Base-by-base conservation (phyloP, 2,888 invertebrate genomes). In the Calephelis perditalis region DNA sequence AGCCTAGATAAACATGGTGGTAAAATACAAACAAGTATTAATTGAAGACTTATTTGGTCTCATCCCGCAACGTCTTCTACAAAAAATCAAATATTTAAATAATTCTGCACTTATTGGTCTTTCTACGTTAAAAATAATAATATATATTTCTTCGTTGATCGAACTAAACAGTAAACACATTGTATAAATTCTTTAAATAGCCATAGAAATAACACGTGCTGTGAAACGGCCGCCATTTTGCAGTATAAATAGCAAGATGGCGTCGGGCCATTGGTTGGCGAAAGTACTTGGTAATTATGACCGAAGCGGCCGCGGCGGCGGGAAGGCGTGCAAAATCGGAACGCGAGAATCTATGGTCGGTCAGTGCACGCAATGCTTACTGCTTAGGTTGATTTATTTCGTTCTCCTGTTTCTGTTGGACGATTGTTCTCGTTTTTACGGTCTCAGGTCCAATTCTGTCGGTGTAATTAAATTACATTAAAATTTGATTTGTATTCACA, bases 221-320 rank as follows among this genome's bases (percentile, higher is more conserved):
- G 78, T 71, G 73, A 71, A 15, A 67, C 73, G 69, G 80, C 85
- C 79, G 87, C 89, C 88, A 88, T 89, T 86, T 89, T 87, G 88
- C 83, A 80, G 79, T 84, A 84, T 86, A 86, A 87, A 87, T 86
- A 84, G 85, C 86, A 88, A 89, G 82, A 90, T 89, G 90, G 89
- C 87, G 86, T 76, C 78, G 76, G 72, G 75, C 79, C 75, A 81
- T 77, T 76, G 78, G 83, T 78, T 82, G 88, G 89, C 86, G 88
- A 90, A 90, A 90, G 89, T 89, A 84, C 81, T 86, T 73, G 72
- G 86, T 86, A 88, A 88, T 89, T 88, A 89, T 86, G 83, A 82
- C 78, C 79, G 77, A 52, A 52, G 52, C 52, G 68, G 67, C 65
- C 63, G 78, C 77, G 68, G 67, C 65, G 64, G 78, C 77, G 79